Evolutionary conservation across 2,113 vertebrate species (phyloP).

Genomic region (Atrichornis clamosus): DNA sequence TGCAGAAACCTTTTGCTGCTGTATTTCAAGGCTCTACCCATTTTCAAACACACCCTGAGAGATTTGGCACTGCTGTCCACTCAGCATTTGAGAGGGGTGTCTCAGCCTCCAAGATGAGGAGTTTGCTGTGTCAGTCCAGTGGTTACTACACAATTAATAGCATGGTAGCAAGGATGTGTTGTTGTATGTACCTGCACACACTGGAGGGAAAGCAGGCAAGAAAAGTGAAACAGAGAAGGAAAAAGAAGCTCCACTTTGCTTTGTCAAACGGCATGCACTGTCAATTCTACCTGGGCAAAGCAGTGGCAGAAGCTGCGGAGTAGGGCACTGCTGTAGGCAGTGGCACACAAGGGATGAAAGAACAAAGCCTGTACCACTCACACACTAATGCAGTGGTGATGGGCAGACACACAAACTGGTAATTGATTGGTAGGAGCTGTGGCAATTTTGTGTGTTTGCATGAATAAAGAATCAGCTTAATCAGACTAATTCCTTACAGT

Average conservation of each 20-base stretch:
- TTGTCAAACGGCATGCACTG: not conserved
- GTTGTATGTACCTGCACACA: not conserved
- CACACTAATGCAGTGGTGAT: not conserved
- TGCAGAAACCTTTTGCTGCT: not conserved
- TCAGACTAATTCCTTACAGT: constrained; percentile 57
- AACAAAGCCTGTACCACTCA: not conserved
- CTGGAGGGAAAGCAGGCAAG: not conserved
- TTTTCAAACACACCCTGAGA: not conserved
- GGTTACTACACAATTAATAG: not conserved
- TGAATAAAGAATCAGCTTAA: constrained; percentile 57
- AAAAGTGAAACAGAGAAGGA: not conserved
- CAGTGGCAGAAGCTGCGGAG: not conserved
- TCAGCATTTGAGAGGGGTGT: not conserved
- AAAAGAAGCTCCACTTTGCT: not conserved
- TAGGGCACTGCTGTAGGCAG: not conserved
- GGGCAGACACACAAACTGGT: constrained; percentile 10
- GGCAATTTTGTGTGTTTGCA: constrained; percentile 40
- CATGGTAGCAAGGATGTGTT: not conserved
- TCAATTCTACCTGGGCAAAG: not conserved
- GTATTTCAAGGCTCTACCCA: not conserved
- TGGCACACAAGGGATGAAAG: not conserved
- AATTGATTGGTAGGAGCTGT: constrained; percentile 37
- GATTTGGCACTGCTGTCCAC: not conserved
- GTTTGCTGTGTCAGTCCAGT: not conserved
- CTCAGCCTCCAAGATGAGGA: not conserved